Evolutionary conservation across 1,140 invertebrate genomes (phyloP), one percentile per base, ranked within the genome.

Genomic region (Microplitis demolitor): DNA sequence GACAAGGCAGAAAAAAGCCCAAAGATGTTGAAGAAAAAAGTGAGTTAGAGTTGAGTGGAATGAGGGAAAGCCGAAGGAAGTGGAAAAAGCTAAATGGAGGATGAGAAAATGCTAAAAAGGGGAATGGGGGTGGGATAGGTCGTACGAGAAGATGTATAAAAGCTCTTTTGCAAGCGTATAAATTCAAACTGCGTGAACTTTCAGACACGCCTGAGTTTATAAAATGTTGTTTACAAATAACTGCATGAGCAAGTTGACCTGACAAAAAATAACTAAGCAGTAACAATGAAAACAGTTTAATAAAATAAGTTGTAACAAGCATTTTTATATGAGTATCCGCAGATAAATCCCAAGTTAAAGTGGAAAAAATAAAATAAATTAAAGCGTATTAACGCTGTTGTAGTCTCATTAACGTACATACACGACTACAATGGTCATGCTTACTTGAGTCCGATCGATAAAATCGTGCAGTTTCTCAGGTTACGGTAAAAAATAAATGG

Each of bases 161-260:
- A 45, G 63, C 34, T 66, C 63, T 66, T 3, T 66, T 39, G 39
- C 39, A 45, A 66, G 34, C 63, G 37, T 66, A 66, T 66, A 66
- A 66, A 66, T 66, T 51, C 63, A 24, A 58, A 66, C 63, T 66
- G 45, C 37, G 45, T 45, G 37, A 66, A 66, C 63, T 66, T 66
- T 66, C 14, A 24, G 63, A 66, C 63, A 51, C 63, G 63, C 63
- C 63, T 24, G 63, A 50, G 34, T 16, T 66, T 45, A 51, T 66
- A 24, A 66, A 66, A 66, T 16, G 45, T 66, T 66, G 63, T 66
- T 66, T 66, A 37, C 39, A 37, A 66, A 66, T 66, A 39, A 16
- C 63, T 31, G 34, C 14, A 37, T 13, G 63, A 66, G 45, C 63
- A 50, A 66, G n/a, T 66, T 45, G 63, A 13, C n/a, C n/a, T 13